Evolutionary conservation across 2,113 vertebrate species (phyloP).

Genomic region (Pachypanchax playfairii): DNA sequence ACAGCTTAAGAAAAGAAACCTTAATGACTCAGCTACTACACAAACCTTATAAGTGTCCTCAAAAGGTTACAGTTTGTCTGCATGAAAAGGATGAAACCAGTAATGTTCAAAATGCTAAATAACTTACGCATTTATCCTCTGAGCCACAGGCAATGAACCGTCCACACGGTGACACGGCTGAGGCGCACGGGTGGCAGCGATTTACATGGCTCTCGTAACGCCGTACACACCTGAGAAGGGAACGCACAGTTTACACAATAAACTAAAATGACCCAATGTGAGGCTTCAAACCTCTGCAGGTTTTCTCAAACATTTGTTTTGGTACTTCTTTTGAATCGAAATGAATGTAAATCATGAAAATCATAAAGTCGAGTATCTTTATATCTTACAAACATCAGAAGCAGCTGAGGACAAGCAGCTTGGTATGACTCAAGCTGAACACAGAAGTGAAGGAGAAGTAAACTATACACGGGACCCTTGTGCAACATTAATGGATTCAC

Average conservation of each 20-base stretch:
- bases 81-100: no score
- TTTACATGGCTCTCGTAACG: slow-evolving; percentile 84
- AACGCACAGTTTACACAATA: slow-evolving; percentile 15
- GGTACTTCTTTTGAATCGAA: no score
- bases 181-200: slow-evolving; percentile 79
- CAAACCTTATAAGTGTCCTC: no score
- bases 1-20: no score
- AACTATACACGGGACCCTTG: slow-evolving; percentile 47
- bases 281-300: slow-evolving; percentile 5
- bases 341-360: no score
- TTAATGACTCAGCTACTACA: no score
- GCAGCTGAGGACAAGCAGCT: slow-evolving; percentile 24
- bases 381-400: slow-evolving; percentile 24
- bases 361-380: no score
- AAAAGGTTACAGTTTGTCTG: no score
- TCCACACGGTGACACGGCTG: slow-evolving; percentile 87
- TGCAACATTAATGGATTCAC: slow-evolving; percentile 44
- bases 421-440: slow-evolving; percentile 54
- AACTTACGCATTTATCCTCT: slow-evolving; percentile 85
- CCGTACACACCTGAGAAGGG: slow-evolving; percentile 81
- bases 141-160: slow-evolving; percentile 85
- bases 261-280: slow-evolving; percentile 1
- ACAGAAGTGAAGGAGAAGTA: slow-evolving; percentile 37
- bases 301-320: no score
- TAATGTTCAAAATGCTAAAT: no score